Evolutionary conservation across 64 coral and sea anemone genomes (phyloP), one percentile per base, ranked within the genome.

Genomic region (Trachythela sp.): DNA sequence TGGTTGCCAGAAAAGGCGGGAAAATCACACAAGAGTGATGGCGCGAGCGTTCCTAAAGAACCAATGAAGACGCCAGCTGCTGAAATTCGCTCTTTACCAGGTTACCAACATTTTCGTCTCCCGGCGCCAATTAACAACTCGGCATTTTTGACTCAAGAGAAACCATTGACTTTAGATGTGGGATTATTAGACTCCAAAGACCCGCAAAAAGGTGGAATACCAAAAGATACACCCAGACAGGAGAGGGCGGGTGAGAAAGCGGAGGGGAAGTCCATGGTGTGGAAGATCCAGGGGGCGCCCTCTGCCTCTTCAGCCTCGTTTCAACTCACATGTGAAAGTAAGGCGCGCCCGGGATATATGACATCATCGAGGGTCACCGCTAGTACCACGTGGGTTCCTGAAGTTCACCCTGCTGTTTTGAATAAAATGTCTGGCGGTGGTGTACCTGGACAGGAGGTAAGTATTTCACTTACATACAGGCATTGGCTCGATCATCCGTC

Each of bases 91-190:
- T 80, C 75, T 0, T 37, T 80, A 80, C 75, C 75, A 37, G 75
- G 75, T 18, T 80, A 80, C 75, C 9, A 80, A 36, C 75, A 80
- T 80, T 80, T 80, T 39, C 75, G 75, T 80, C 75, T 80, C 75
- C 37, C 75, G n/a, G n/a, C n/a, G 37, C 37, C 14, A 17, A 80
- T 3, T 18, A 77, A 38, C 32, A 77, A 77, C 71, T 64, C 56
- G 56, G 56, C 20, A 64, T 22, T 64, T 27, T 27, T 64, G 56
- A 27, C 56, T 0, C 56, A 64, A 27, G 18, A 8, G 56, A 64
- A 26, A 64, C 22, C 56, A 26, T 26, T 64, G 56, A 64, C 56
- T 26, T n/a, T 64, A 26, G 56, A 64, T 18, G 24, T 1, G 20
- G 56, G 56, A 20, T 64, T 64, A 18, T 64, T 64, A 18, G 56